These are phyloP conservation scores for Drosophila kepulauana DNA, from an alignment of 1,140 invertebrate genomes.

Conservation along the genomic window DNA sequence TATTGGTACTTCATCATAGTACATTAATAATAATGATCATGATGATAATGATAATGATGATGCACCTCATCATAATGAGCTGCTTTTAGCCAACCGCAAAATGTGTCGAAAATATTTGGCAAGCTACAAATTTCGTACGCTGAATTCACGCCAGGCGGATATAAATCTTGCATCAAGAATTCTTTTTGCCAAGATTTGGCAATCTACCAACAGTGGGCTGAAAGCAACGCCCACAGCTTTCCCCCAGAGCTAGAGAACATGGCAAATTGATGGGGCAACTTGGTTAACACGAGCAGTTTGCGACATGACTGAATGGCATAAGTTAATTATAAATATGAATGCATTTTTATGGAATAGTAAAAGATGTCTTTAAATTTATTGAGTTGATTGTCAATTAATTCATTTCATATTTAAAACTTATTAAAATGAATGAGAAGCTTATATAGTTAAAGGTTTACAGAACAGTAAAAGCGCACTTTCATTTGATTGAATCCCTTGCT, in stretches of 20 bases:
- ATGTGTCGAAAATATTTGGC: constrained; percentile 49
- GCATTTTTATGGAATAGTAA: too few relatives aligned
- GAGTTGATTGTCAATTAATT: too few relatives aligned
- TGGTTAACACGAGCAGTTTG: constrained; percentile 6
- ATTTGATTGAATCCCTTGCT: too few relatives aligned
- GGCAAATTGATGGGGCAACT: neutral
- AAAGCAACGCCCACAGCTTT: constrained; percentile 23
- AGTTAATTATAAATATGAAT: constrained; percentile 1
- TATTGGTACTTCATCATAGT: constrained; percentile 47
- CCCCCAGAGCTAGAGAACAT: neutral
- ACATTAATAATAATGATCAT: constrained; percentile 10
- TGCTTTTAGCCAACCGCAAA: constrained; percentile 23
- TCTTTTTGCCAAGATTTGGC: constrained; percentile 35
- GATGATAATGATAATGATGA: constrained; percentile 10
- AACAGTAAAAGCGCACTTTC: too few relatives aligned
- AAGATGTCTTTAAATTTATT: too few relatives aligned
- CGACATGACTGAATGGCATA: neutral
- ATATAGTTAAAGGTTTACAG: too few relatives aligned
- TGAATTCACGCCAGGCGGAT: constrained; percentile 25
- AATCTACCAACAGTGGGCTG: constrained; percentile 44
- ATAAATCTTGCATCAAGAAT: constrained; percentile 34
- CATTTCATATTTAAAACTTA: too few relatives aligned
- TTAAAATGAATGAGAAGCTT: too few relatives aligned
- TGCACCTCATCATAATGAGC: constrained; percentile 1
- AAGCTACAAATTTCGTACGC: constrained; percentile 33